These are phyloP conservation scores for Semibalanus balanoides DNA, from an alignment of 1,140 invertebrate genomes.

Conservation along the genomic window DNA sequence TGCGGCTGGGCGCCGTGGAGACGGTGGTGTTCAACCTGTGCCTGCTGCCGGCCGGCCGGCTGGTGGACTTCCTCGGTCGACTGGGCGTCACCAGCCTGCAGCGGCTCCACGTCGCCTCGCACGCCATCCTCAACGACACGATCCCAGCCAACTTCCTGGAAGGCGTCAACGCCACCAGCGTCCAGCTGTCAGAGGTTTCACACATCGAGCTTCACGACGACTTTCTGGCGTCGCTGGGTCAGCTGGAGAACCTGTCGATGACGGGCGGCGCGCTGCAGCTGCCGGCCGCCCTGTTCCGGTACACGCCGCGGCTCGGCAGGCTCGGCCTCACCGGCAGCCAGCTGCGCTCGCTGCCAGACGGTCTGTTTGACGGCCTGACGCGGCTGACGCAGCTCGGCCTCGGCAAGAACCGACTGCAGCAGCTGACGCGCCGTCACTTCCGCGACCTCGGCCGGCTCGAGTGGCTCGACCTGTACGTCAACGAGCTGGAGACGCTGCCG, in stretches of 20 bases:
- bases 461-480: background rate
- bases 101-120: background rate
- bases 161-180: background rate
- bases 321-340: background rate
- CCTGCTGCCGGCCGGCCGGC: background rate
- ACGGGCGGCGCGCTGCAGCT: background rate
- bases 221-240: background rate
- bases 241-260: background rate
- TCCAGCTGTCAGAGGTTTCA: background rate
- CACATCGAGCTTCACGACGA: background rate
- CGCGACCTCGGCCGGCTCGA: constrained; percentile 29
- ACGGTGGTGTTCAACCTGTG: background rate
- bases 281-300: background rate
- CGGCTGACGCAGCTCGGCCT: background rate
- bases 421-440: constrained; percentile 41
- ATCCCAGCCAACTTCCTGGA: background rate
- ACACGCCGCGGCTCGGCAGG: background rate
- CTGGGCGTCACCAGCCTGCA: background rate
- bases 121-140: background rate
- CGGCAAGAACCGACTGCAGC: background rate
- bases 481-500: background rate
- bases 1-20: background rate
- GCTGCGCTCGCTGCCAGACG: background rate
- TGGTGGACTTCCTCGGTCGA: background rate
- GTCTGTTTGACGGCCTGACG: background rate